Percentiles rank a stretch among this genome's conserved stretches.
Conservation (phyloP, 2,113 vertebrate genomes). For the Ammodytes dubius region DNA sequence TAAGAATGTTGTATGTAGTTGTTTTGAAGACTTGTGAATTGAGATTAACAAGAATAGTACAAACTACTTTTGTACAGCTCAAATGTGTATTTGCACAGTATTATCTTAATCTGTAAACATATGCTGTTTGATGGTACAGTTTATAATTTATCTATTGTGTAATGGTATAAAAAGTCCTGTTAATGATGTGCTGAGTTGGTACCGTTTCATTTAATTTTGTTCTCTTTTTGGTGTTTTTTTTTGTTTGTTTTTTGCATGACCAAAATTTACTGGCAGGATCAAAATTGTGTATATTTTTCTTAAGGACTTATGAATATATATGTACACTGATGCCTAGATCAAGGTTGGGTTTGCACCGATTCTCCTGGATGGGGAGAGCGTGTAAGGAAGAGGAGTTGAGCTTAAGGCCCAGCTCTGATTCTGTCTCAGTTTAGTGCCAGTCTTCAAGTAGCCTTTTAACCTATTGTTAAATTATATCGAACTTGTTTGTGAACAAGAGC, state of each 20-base stretch:
- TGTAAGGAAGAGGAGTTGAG: slow-evolving; percentile 60
- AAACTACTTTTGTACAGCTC: slow-evolving; percentile 76
- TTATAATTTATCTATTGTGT: slow-evolving; percentile 76
- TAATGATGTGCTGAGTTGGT: slow-evolving; percentile 76
- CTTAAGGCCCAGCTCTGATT: slow-evolving; percentile 82
- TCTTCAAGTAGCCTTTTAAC: slow-evolving; percentile 84
- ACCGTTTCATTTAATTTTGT: slow-evolving; percentile 5
- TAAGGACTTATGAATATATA: slow-evolving; percentile 66
- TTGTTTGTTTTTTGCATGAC: slow-evolving; percentile 81
- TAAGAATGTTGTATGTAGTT: slow-evolving; percentile 63
- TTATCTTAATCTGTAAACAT: slow-evolving; percentile 80
- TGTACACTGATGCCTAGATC: slow-evolving; percentile 73
- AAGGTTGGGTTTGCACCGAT: slow-evolving; percentile 73
- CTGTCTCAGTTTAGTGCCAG: slow-evolving; percentile 88
- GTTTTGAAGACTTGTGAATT: slow-evolving; percentile 66
- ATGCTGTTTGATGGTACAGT: slow-evolving; percentile 77
- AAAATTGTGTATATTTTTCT: slow-evolving; percentile 73
- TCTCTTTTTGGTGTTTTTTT: slow-evolving; percentile 5
- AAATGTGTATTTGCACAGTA: slow-evolving; percentile 85
- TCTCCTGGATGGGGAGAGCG: slow-evolving; percentile 73
- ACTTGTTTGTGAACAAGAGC: slow-evolving; percentile 80
- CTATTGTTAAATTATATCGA: slow-evolving; percentile 84
- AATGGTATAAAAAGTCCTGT: slow-evolving; percentile 69
- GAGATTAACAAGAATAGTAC: slow-evolving; percentile 74
- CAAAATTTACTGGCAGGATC: slow-evolving; percentile 76